Base-by-base conservation (phyloP, 2,113 vertebrate genomes). In the Muntiacus reevesi region DNA sequence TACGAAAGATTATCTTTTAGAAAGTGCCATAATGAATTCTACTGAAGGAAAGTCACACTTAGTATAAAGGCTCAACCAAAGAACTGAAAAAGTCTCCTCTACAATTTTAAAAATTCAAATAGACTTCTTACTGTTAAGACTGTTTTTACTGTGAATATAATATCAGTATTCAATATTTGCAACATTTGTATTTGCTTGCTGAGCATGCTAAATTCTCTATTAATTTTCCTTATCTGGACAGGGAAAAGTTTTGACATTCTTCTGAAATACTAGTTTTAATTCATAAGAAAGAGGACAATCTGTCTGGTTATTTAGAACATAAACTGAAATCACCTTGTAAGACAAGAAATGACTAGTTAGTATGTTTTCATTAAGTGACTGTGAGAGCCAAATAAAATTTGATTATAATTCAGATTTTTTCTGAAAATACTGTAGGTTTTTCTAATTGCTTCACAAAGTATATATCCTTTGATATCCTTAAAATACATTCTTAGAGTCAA, bases 131-230 rank as follows among this genome's bases (percentile, higher is more conserved):
- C 13, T 6, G 81, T 13, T 60, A 89, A 89, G 40, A 76, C 45
- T 43, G 30, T 55, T 96, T 52, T 90, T 67, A 76, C 36, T 21
- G 60, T 54, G 8, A 89, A 82, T 81, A 89, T 86, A 85, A 81
- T 64, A 52, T 71, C 33, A 84, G 23, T 74, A 84, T 62, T 89
- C 23, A 78, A 19, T 83, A 93, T 94, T 47, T 47, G 19, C 3
- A 96, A 52, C 33, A 92, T 67, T 91, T 97, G 36, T 91, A 52
- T 94, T 93, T 93, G 33, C 71, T 96, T 43, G n/a, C 52, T 94
- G 92, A 98, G 92, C 64, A 96, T 67, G 43, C 33, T 98, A 97
- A 95, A 78, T 97, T 97, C 93, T 98, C 50, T 52, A 92, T 97
- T 97, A 95, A 96, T 98, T 98, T 97, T 97, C 23, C 95, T 94